Base-by-base conservation (phyloP, 23 tunicate species). In the Ascidia mentula region DNA sequence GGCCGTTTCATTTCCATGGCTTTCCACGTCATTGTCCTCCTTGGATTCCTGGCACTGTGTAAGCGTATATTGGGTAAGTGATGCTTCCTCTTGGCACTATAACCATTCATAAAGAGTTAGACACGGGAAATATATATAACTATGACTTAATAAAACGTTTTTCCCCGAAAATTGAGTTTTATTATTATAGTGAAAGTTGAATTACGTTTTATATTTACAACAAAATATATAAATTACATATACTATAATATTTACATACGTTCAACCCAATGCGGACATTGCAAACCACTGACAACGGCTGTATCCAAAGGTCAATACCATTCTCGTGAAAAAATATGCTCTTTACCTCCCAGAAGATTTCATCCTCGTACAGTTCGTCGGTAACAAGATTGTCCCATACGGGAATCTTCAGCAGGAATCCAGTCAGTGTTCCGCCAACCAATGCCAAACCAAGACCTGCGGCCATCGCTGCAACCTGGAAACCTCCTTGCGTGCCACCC, bases 321-420 rank as follows among this genome's bases (percentile, higher is more conserved):
- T n/a, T n/a, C n/a, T n/a, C n/a, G n/a, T n/a, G n/a, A n/a, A n/a
- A n/a, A n/a, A n/a, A n/a, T n/a, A n/a, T n/a, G n/a, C n/a, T n/a
- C 2, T 53, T 71, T 80, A 95, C 95, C 77, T 92, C 92, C 99
- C 99, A 95, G 72, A 77, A 95, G 22, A 53, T 28, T 20, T 53
- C 65, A 28, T 53, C 65, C 2, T 53, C 65, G 24, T 53, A 53
- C 65, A 80, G 81, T 45, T 90, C 92, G 0, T 79, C 80, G 24
- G 79, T 42, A 34, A 70, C 73, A 18, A 90, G 78, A 53, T 81
- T 83, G 77, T 95, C 99, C 87, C 89, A 95, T 0, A 95, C 59
- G 4, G 82, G 97, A 20, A 85, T 18, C 40, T 87, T 90, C 83
- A 95, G 59, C 17, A 95, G 31, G 59, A 90, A 69, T 39, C 99